These are phyloP conservation scores for Dilophus febrilis DNA, from an alignment of 2,888 invertebrate genomes.

Conservation along the genomic window DNA sequence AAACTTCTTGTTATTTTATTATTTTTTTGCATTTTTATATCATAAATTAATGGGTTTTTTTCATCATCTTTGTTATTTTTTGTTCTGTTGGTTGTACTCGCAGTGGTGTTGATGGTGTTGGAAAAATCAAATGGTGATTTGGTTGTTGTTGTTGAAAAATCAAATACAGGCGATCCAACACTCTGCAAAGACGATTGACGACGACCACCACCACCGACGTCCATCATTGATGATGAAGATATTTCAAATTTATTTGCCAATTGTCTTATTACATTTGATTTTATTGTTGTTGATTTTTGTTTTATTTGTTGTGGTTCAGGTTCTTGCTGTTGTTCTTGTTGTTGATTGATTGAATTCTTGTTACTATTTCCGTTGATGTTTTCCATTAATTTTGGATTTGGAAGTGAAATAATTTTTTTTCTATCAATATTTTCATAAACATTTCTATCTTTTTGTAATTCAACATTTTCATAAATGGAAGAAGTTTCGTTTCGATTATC, in stretches of 20 bases:
- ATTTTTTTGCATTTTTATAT: no score
- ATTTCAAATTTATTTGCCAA: conserved; percentile 43
- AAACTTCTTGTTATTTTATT: conserved; percentile 45
- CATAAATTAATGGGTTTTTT: conserved; percentile 39
- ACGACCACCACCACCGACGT: no score
- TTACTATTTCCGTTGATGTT: no score
- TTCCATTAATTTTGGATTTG: not conserved
- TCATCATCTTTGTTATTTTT: conserved; percentile 43
- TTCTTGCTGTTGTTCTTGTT: not conserved
- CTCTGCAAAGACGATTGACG: no score
- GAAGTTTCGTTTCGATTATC: conserved; percentile 14
- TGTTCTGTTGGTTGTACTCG: not conserved
- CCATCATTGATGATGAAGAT: no score
- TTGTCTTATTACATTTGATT: conserved; percentile 40
- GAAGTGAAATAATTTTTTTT: not conserved
- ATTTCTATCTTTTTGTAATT: conserved; percentile 24
- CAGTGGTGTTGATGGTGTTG: not conserved
- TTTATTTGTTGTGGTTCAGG: not conserved
- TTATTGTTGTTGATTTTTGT: not conserved
- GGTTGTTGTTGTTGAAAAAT: conserved; percentile 14
- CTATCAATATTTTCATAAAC: conserved; percentile 24
- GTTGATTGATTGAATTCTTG: not conserved
- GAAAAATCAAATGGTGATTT: conserved; percentile 39
- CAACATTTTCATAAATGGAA: conserved; percentile 29
- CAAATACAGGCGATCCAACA: no score